Evolutionary conservation across 53 echinoderm and acorn worm genomes (phyloP), one percentile per base, ranked within the genome.

Genomic region (Stichopus horrens): DNA sequence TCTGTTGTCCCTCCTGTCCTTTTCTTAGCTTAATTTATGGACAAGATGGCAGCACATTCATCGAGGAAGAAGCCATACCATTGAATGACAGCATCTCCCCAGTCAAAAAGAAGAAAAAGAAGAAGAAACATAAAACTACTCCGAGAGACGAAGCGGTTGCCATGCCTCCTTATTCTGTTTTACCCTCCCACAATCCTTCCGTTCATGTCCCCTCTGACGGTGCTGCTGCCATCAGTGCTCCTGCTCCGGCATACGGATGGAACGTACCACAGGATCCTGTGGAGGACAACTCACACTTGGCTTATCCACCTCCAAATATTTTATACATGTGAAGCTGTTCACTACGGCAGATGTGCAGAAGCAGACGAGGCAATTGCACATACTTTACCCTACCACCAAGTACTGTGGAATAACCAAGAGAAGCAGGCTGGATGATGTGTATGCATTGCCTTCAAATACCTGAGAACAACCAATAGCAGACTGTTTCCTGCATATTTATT

Each of bases 31-130:
- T 92, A 76, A 88, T 75, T 71, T 92, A 92, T 58, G 92, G 67
- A 54, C 66, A 92, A 76, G 80, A 92, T 55, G 92, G 92, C 5
- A 90, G 88, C 88, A 83, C 92, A 5, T 92, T 81, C 83, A 16
- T 90, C 0, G 76, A 74, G 52, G 75, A 54, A 22, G 74, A 87
- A 16, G 58, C 58, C 11, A 88, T n/a, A 58, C 11, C 66, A n/a
- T 57, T 85, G 51, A 86, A 90, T 16, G 55, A 81, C 8, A 56
- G 57, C 56, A 9, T 21, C 10, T 81, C 56, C 4, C n/a, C 56
- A 59, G 76, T 76, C 52, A 91, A 93, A 89, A 91, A 91, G 86
- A 93, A 93, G 77, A 92, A 92, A 80, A 83, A 82, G 80, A 93
- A 93, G 51, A 55, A 9, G 22, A 93, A 86, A 65, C 58, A 81